phyloP scores from a whole-genome alignment of 2,113 vertebrate genomes.

The Poeciliopsis turrubarensis region DNA sequence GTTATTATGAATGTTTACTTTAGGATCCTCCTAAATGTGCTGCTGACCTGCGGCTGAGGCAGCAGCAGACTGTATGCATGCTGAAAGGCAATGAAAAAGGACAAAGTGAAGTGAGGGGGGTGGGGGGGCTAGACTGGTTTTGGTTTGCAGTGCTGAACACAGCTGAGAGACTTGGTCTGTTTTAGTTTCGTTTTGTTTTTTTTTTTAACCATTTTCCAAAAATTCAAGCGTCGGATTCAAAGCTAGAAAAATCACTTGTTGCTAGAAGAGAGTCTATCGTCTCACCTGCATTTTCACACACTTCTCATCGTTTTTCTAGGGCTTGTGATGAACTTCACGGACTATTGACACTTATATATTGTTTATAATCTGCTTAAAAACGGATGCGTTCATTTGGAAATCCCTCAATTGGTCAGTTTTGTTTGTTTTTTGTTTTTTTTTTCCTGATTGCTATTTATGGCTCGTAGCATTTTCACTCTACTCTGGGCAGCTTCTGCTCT shows the following conservation, averaged over 20 bases:
- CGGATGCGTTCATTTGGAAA: conserved; percentile 6
- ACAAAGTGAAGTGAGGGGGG: background rate
- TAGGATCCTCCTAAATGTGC: background rate
- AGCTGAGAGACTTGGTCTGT: background rate
- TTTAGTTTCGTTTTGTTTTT: background rate
- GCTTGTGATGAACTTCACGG: conserved; percentile 8
- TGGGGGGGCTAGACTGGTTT: background rate
- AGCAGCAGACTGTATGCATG: background rate
- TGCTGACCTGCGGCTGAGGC: background rate
- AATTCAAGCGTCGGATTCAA: background rate
- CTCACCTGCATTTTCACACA: conserved; percentile 2
- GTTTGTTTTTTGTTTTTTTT: background rate
- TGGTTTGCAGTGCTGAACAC: background rate
- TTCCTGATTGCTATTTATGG: conserved; percentile 24
- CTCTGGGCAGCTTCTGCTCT: conserved; percentile 27
- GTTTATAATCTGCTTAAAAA: conserved; percentile 9
- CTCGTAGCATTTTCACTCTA: conserved; percentile 63
- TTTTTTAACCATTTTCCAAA: background rate
- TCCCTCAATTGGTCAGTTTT: conserved; percentile 10
- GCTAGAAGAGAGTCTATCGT: too few species aligned
- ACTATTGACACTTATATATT: background rate
- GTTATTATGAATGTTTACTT: conserved; percentile 12
- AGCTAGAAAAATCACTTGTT: background rate
- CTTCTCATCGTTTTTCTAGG: conserved; percentile 18
- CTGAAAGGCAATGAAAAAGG: background rate